phyloP scores from a whole-genome alignment of 2,797 vertebrate genomes.

The Sebastes taczanowskii region DNA sequence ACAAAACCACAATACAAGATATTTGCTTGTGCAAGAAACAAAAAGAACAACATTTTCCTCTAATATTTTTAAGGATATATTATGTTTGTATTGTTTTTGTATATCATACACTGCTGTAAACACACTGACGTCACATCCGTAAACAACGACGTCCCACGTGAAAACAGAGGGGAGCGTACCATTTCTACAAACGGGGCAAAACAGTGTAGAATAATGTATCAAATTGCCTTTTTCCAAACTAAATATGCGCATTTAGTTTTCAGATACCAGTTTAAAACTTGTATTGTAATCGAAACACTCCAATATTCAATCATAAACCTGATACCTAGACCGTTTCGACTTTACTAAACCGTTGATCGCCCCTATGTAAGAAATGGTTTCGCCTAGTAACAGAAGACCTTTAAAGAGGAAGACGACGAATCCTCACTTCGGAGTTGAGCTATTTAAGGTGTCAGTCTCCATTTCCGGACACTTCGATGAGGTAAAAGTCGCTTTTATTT shows the following conservation, averaged over 20 bases:
- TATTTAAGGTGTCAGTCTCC: constrained; percentile 47
- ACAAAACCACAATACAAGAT: no score
- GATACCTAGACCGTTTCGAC: no score
- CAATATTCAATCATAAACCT: no score
- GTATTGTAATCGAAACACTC: background rate
- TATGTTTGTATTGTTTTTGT: no score
- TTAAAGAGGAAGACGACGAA: constrained; percentile 34
- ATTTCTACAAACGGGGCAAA: constrained; percentile 15
- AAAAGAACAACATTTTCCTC: no score
- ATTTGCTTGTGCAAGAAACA: no score
- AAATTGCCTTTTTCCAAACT: accelerated
- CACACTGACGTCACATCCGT: constrained; percentile 67
- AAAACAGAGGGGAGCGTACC: constrained; percentile 47
- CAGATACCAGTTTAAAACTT: accelerated
- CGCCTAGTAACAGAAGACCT: constrained; percentile 26
- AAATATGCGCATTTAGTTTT: background rate
- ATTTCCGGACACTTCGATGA: constrained; percentile 58
- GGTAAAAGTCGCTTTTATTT: constrained; percentile 58
- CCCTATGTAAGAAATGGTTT: constrained; percentile 48
- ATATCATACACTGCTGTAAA: background rate
- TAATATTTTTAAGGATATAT: no score
- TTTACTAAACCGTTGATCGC: background rate
- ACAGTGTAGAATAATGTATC: background rate
- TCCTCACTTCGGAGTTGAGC: background rate
- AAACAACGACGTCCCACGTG: constrained; percentile 67